These are phyloP conservation scores for Xestobium rufovillosum DNA, from an alignment of 2,888 invertebrate species.

Conservation along the genomic window DNA sequence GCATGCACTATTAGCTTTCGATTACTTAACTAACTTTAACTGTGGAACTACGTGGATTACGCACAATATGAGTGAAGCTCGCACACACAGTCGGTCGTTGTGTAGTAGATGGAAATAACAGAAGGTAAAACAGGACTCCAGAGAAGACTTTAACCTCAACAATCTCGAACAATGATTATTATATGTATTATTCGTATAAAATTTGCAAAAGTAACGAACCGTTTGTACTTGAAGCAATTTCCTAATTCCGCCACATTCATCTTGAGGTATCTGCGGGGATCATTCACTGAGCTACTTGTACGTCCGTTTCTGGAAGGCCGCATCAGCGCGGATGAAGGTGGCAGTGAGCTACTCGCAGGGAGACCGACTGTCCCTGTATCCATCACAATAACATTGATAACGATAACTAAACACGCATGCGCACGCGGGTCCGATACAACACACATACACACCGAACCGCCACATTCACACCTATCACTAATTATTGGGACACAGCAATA, in stretches of 20 bases:
- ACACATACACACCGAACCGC: slow-evolving; percentile 10
- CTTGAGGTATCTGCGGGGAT: slow-evolving; percentile 35
- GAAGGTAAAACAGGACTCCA: slow-evolving; percentile 31
- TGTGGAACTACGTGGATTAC: slow-evolving; percentile 20
- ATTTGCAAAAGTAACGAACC: slow-evolving; percentile 67
- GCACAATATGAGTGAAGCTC: slow-evolving; percentile 23
- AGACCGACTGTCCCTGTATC: slow-evolving; percentile 39
- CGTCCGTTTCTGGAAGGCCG: slow-evolving; percentile 38
- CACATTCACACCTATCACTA: slow-evolving; percentile 39
- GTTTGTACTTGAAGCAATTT: slow-evolving; percentile 66
- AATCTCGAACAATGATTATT: no score
- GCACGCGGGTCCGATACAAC: slow-evolving; percentile 18
- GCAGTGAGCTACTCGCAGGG: slow-evolving; percentile 38
- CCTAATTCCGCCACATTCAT: slow-evolving; percentile 38
- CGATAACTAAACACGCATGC: slow-evolving; percentile 4
- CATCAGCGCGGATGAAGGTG: slow-evolving; percentile 29
- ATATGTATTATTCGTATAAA: slow-evolving; percentile 48
- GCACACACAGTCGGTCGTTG: slow-evolving; percentile 39
- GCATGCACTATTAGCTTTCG: slow-evolving; percentile 29
- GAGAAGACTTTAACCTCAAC: slow-evolving; percentile 42
- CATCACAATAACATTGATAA: slow-evolving; percentile 8
- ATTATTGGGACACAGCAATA: slow-evolving; percentile 45
- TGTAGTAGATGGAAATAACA: slow-evolving; percentile 24
- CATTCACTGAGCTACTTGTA: slow-evolving; percentile 35
- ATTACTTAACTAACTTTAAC: slow-evolving; percentile 22